These are phyloP conservation scores for Pachyramphus minor DNA, from an alignment of 2,113 vertebrate species.

Conservation along the genomic window DNA sequence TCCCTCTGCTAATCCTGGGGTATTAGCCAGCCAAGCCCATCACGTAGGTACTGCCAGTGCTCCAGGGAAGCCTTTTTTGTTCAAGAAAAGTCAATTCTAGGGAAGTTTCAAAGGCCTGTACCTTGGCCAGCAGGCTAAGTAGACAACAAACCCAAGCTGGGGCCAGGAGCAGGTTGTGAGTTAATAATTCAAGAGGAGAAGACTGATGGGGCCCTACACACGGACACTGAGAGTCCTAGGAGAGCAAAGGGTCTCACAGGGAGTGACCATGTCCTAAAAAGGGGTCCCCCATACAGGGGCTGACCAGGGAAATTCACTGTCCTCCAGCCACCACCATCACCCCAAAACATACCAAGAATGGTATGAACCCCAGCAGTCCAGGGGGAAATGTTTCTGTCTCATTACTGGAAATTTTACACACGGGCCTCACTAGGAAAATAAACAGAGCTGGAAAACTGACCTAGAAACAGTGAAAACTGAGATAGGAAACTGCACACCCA, in stretches of 20 bases:
- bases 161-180: conserved; percentile 47
- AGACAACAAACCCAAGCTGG: conserved; percentile 16
- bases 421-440: not conserved
- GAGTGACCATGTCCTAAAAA: not conserved
- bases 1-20: conserved; percentile 35
- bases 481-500: not conserved
- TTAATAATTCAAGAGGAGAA: conserved; percentile 63
- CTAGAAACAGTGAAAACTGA: not conserved
- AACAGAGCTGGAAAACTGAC: not conserved
- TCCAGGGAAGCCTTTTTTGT: conserved; percentile 13
- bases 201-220: not conserved
- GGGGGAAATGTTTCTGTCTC: not conserved
- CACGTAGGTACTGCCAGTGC: conserved; percentile 5
- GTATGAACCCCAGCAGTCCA: not conserved
- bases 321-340: not conserved
- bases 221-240: accelerated
- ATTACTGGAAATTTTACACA: not conserved
- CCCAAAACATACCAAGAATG: accelerated
- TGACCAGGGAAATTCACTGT: not conserved
- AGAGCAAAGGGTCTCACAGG: not conserved
- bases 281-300: not conserved
- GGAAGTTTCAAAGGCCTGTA: conserved; percentile 37
- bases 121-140: conserved; percentile 34
- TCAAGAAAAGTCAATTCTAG: conserved; percentile 53
- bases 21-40: conserved; percentile 36